A percentile compares a stretch with the other conserved stretches of the same genome.
These are phyloP conservation scores for Acleris holmiana DNA, from an alignment of 2,888 invertebrate genomes.

Conservation along the genomic window DNA sequence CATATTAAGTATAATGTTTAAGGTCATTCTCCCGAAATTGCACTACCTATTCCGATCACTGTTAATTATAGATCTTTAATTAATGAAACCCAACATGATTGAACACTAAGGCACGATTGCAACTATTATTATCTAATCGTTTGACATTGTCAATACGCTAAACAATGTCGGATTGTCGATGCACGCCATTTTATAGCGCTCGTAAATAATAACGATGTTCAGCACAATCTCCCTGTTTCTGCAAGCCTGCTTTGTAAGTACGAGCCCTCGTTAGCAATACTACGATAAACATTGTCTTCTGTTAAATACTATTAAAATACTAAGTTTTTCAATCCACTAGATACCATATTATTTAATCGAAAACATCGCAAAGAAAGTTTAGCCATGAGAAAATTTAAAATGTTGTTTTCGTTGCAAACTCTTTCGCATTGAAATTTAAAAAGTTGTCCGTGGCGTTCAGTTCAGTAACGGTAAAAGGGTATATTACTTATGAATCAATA, in stretches of 20 bases:
- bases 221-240: constrained; percentile 18
- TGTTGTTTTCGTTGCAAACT: constrained; percentile 57
- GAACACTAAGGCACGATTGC: neutral
- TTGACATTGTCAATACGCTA: constrained; percentile 24
- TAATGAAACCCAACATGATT: neutral
- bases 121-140: constrained; percentile 19
- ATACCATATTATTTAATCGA: constrained; percentile 15
- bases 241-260: constrained; percentile 22
- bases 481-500: constrained; percentile 84
- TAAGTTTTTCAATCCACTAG: constrained; percentile 13
- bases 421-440: constrained; percentile 77
- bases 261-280: constrained; percentile 27
- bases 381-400: constrained; percentile 31
- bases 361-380: constrained; percentile 39
- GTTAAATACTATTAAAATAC: constrained; percentile 25
- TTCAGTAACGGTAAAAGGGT: constrained; percentile 72
- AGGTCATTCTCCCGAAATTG: too few species aligned
- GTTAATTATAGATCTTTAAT: too few species aligned
- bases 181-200: constrained; percentile 28
- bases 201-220: constrained; percentile 33
- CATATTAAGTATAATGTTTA: too few species aligned
- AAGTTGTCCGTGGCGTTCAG: constrained; percentile 67
- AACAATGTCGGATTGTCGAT: constrained; percentile 31
- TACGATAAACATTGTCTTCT: constrained; percentile 27
- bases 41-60: too few species aligned